These are phyloP conservation scores for Apostichopus japonicus DNA, from an alignment of 35 echinoderm and acorn worm genomes.

Conservation along the genomic window DNA sequence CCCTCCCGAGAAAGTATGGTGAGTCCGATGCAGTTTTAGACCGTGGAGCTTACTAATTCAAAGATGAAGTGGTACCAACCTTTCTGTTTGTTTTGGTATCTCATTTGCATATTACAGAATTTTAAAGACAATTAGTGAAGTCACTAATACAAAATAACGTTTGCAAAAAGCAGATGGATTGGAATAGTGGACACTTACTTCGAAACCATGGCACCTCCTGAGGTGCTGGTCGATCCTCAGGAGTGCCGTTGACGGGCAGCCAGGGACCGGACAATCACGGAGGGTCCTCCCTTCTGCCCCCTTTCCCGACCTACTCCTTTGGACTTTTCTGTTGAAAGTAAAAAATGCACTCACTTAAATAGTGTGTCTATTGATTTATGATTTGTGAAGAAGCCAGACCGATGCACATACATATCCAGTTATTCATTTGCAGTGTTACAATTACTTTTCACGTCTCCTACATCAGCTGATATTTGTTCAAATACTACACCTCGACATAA, in stretches of 20 bases:
- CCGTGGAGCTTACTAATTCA: no score
- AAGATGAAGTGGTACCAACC: no score
- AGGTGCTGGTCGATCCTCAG: conserved; percentile 8
- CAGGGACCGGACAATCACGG: not conserved
- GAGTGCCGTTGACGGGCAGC: not conserved
- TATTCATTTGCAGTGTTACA: not conserved
- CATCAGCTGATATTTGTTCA: no score
- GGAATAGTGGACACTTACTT: not conserved
- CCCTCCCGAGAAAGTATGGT: no score
- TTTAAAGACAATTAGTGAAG: no score
- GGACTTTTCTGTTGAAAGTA: not conserved
- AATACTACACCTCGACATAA: not conserved
- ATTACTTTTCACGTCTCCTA: no score
- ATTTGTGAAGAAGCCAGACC: not conserved
- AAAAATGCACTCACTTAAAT: not conserved
- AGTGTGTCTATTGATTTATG: not conserved
- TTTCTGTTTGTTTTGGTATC: no score
- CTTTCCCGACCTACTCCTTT: not conserved
- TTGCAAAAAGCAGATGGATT: no score
- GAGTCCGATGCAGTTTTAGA: no score
- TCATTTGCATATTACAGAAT: no score
- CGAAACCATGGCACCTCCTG: not conserved
- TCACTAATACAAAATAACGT: no score
- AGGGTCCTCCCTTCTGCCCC: not conserved
- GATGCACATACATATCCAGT: not conserved